Evolutionary conservation across 1,140 invertebrate genomes (phyloP), one percentile per base, ranked within the genome.

Genomic region (Zaprionus ghesquierei): DNA sequence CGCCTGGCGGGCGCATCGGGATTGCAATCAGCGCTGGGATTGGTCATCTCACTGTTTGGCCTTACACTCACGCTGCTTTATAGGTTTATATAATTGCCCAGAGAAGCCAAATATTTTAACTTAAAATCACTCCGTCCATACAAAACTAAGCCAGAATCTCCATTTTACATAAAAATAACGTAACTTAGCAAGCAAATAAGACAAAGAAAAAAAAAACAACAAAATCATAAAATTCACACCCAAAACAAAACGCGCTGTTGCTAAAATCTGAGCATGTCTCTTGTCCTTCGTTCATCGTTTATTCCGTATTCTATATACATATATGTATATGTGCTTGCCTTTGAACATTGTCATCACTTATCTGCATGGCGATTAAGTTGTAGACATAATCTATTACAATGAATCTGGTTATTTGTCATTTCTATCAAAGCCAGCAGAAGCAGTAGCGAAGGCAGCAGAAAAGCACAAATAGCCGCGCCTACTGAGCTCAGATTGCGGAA

Each of bases 1-100:
- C 94, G 98, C 25, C 93, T 98, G 69, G 98, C 98, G 6, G 96
- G 95, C 18, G 97, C 96, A 5, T 92, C 94, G 1, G 93, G 93
- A 5, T 92, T 94, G 92, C 94, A 92, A 92, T 93, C 64, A 94
- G 93, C 87, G 90, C 92, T 71, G 92, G 81, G 64, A 44, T 92
- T 68, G 33, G 69, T 92, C 23, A 74, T 91, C 5, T 77, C 77
- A 5, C 53, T 91, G n/a, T 55, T 91, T 65, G 90, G 90, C 18
- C 77, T 91, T 12, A 86, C 81, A 23, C 56, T 91, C 3, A 77
- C 90, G 58, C 58, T 91, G 64, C 55, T 91, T n/a, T 91, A 89
- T 71, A 90, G 90, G 70, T 91, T 89, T 78, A 91, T 90, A 77
- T 91, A 85, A 87, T 41, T 33, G 62, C 22, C 29, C 58, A 63